Conservation (phyloP, 30 jellyfish, hydroid and myxozoan genomes). For the Morbakka virulenta region DNA sequence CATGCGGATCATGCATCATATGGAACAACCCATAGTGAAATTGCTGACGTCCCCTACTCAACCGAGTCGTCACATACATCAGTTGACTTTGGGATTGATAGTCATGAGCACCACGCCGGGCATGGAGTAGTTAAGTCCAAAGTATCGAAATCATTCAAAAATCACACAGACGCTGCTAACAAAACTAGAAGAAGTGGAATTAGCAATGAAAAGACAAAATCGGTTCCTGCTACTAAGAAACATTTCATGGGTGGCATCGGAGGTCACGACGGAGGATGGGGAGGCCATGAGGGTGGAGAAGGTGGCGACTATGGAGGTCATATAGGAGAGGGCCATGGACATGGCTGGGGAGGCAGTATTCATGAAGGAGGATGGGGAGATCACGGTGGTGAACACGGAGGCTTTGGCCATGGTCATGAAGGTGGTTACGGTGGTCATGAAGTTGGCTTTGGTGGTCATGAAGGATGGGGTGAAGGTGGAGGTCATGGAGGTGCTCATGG, state of each 20-base stretch:
- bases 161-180: background rate
- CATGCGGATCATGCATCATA: background rate
- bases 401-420: conserved; percentile 45
- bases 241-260: conserved; percentile 27
- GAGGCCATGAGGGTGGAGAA: conserved; percentile 56
- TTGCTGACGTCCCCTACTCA: conserved; percentile 1
- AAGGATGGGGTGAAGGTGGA: conserved; percentile 69
- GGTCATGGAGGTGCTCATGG: conserved; percentile 77
- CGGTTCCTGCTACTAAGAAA: background rate
- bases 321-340: conserved; percentile 44
- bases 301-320: conserved; percentile 42
- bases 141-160: background rate
- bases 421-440: conserved; percentile 77
- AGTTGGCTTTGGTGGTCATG: conserved; percentile 22
- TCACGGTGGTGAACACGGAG: conserved; percentile 72
- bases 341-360: background rate
- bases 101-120: background rate
- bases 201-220: background rate
- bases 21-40: conserved; percentile 16
- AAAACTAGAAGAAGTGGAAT: background rate
- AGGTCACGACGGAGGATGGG: conserved; percentile 53
- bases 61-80: background rate
- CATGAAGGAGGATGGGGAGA: conserved; percentile 59
- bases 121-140: background rate
- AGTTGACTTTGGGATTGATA: background rate